phyloP scores from a whole-genome alignment of 2,888 invertebrate species.

The Nephrotoma guestfalica region DNA sequence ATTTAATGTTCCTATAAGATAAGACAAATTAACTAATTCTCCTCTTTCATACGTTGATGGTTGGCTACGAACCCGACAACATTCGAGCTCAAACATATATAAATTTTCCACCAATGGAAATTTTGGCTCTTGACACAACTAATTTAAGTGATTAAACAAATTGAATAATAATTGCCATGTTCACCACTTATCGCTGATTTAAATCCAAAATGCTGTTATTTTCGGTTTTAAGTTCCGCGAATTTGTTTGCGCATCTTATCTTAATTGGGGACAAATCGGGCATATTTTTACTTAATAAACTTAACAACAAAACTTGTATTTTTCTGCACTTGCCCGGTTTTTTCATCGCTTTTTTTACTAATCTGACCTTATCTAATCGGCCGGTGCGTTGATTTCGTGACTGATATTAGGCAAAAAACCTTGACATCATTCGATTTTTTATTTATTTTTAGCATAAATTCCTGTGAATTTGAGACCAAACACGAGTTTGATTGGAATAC shows the following conservation, averaged over 20 bases:
- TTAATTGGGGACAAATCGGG: not conserved
- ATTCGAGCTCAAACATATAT: too few species aligned
- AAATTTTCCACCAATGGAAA: too few species aligned
- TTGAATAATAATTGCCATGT: too few species aligned
- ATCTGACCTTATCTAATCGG: not conserved
- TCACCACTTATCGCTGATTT: too few species aligned
- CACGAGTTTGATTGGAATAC: not conserved
- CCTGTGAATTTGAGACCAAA: not conserved
- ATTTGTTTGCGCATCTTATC: not conserved
- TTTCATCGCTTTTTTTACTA: not conserved
- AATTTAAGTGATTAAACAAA: too few species aligned
- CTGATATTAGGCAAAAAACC: not conserved
- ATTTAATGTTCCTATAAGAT: too few species aligned
- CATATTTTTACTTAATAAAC: not conserved
- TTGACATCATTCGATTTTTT: not conserved
- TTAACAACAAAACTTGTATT: not conserved
- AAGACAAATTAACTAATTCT: too few species aligned
- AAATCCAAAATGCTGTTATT: too few species aligned
- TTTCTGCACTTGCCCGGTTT: not conserved
- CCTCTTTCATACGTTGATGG: too few species aligned
- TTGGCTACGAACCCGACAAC: too few species aligned
- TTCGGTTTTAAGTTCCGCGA: not conserved
- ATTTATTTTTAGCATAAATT: not conserved
- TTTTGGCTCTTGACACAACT: too few species aligned
- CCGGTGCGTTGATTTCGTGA: not conserved